Conservation (phyloP, 2,113 vertebrate genomes). For the Hydrochoerus hydrochaeris region DNA sequence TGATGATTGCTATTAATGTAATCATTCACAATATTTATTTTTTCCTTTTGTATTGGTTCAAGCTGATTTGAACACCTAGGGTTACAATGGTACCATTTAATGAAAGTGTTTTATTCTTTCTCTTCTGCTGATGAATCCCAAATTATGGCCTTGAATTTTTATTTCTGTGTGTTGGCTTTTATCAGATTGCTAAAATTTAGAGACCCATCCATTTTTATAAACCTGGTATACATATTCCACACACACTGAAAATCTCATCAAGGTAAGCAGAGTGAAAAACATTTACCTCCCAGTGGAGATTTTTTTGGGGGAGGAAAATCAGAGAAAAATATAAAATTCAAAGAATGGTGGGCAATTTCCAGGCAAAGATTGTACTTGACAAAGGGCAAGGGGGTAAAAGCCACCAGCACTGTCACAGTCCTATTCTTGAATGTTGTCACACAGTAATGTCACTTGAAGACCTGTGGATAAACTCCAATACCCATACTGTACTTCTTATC, state of each 20-base stretch:
- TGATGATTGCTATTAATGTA: neutral
- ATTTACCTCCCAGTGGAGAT: neutral
- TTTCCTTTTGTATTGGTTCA: neutral
- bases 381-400: rapidly evolving
- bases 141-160: neutral
- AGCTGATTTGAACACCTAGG: neutral
- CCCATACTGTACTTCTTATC: neutral
- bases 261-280: neutral
- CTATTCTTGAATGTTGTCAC: neutral
- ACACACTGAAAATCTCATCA: neutral
- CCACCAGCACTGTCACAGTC: too few species aligned
- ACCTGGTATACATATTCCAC: neutral
- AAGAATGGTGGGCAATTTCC: neutral
- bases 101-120: neutral
- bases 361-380: neutral
- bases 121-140: neutral
- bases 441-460: neutral
- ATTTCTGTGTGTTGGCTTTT: neutral
- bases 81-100: neutral
- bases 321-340: neutral
- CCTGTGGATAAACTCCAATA: neutral
- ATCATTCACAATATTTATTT: neutral
- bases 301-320: neutral
- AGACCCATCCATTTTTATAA: neutral
- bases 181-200: neutral